A percentile compares a stretch with the other conserved stretches of the same genome.
Conservation (phyloP, 2,888 invertebrate species). For the Odontocolon sp. region DNA sequence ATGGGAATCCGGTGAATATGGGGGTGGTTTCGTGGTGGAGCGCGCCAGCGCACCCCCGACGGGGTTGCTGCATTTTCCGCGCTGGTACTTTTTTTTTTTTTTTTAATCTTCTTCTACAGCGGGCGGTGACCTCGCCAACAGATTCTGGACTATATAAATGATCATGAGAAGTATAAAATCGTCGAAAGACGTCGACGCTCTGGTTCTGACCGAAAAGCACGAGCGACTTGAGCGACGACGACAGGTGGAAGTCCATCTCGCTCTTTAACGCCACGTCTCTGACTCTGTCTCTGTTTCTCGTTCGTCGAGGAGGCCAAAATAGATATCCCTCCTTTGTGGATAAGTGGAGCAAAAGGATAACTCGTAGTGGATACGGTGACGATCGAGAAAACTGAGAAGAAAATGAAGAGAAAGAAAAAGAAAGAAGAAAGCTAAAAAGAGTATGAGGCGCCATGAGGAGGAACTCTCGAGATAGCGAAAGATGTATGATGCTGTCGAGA, state of each 20-base stretch:
- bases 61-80: conserved; percentile 21
- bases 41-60: conserved; percentile 32
- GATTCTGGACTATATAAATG: neutral
- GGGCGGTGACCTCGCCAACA: conserved; percentile 37
- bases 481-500: conserved; percentile 30
- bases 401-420: conserved; percentile 29
- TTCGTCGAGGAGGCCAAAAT: conserved; percentile 47
- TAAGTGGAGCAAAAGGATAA: conserved; percentile 52
- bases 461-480: conserved; percentile 15
- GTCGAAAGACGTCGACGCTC: neutral
- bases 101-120: neutral
- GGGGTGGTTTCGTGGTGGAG: conserved; percentile 61
- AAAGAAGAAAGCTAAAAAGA: neutral
- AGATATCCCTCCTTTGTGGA: conserved; percentile 53
- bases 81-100: conserved; percentile 16
- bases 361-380: conserved; percentile 26
- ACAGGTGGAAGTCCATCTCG: conserved; percentile 69
- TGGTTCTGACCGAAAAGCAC: neutral
- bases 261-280: neutral
- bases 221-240: conserved; percentile 68
- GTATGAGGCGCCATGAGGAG: too few relatives aligned
- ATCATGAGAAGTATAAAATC: too few relatives aligned
- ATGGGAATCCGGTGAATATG: conserved; percentile 62
- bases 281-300: conserved; percentile 24
- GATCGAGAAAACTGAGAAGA: conserved; percentile 31